phyloP scores from a whole-genome alignment of 2,797 vertebrate genomes.

The Florisuga fusca region DNA sequence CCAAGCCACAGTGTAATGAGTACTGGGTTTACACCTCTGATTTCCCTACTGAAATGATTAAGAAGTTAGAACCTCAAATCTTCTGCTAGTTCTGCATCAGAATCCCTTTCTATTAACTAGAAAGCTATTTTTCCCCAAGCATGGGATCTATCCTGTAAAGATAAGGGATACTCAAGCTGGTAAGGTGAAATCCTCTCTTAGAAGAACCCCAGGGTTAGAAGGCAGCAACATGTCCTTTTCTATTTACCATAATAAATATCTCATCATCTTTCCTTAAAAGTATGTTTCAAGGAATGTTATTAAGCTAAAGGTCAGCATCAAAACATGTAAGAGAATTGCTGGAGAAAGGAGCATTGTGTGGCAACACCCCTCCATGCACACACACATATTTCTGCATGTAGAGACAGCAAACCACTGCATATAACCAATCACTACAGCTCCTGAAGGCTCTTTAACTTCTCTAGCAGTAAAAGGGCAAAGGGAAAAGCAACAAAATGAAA shows the following conservation, averaged over 20 bases:
- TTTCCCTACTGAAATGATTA: not conserved
- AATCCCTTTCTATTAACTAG: not conserved
- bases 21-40: not conserved
- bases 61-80: not conserved
- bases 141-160: not conserved
- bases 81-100: not conserved
- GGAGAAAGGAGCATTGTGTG: not conserved
- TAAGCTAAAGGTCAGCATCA: not conserved
- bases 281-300: not conserved
- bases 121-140: not conserved
- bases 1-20: not conserved
- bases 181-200: not conserved
- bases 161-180: not conserved
- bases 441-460: not conserved
- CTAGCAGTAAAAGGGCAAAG: not conserved
- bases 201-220: not conserved
- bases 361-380: not conserved
- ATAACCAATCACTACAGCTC: not conserved
- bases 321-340: not conserved
- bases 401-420: not conserved
- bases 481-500: not conserved
- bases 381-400: fast-evolving
- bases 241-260: not conserved
- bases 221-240: not conserved
- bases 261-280: not conserved